Conservation (phyloP, 2,113 vertebrate species). For the Scalopus aquaticus region DNA sequence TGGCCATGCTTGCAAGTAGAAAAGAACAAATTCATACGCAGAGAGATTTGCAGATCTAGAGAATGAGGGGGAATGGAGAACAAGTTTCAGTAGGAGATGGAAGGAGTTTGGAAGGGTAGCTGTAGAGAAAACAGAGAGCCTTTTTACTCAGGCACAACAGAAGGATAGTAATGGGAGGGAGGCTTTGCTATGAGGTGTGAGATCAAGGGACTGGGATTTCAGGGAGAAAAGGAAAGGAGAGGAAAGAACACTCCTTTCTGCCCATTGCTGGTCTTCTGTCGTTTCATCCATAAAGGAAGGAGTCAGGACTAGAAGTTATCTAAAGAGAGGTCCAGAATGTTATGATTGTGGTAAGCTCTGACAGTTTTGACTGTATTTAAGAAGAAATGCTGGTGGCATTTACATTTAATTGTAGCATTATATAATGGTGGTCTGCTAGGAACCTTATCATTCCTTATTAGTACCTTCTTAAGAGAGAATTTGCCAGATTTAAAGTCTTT, state of each 20-base stretch:
- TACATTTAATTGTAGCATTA: slow-evolving; percentile 55
- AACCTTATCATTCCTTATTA: not conserved
- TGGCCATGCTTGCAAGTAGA: not conserved
- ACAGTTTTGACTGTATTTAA: slow-evolving; percentile 57
- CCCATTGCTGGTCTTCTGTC: not conserved
- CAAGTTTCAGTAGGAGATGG: not conserved
- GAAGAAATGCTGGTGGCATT: slow-evolving; percentile 40
- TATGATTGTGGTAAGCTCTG: slow-evolving; percentile 39
- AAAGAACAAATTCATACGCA: not conserved
- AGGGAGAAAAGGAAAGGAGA: not conserved
- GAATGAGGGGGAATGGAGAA: not conserved
- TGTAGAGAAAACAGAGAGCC: not conserved
- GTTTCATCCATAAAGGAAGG: not conserved
- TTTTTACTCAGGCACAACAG: not conserved
- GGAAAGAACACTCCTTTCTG: not conserved
- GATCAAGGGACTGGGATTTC: not conserved
- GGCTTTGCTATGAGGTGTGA: not conserved
- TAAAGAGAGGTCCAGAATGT: not conserved
- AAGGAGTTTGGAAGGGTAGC: not conserved
- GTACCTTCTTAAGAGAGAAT: slow-evolving; percentile 6
- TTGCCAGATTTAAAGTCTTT: not conserved
- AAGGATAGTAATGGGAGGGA: not conserved
- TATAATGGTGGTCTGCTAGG: not conserved
- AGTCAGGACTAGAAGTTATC: not conserved
- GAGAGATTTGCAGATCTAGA: not conserved